Conservation (phyloP, 2,797 vertebrate species). For the Myotis daubentonii region DNA sequence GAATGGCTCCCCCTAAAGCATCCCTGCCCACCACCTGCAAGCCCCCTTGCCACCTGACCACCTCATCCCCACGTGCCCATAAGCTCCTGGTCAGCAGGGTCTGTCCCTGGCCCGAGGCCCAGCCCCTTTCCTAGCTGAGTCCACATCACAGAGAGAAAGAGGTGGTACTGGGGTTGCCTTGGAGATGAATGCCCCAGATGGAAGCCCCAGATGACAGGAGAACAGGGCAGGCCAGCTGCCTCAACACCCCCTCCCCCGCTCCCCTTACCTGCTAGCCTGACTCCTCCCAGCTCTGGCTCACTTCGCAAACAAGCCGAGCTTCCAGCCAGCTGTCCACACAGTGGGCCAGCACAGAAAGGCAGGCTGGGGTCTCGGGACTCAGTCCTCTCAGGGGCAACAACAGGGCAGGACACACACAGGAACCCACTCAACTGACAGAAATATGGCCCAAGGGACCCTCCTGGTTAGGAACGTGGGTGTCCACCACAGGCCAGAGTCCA, state of each 20-base stretch:
- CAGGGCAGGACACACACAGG: neutral
- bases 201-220: rapidly evolving
- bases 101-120: neutral
- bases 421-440: neutral
- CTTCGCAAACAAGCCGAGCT: neutral
- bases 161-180: rapidly evolving
- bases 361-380: neutral
- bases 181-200: neutral
- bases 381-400: neutral
- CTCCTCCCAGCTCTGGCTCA: neutral
- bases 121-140: neutral
- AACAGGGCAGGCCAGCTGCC: neutral
- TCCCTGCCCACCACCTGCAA: neutral
- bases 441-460: neutral
- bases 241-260: too few species aligned
- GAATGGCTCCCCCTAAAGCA: neutral
- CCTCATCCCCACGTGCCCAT: neutral
- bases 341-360: neutral
- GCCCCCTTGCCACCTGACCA: neutral
- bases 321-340: neutral
- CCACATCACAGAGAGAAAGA: neutral
- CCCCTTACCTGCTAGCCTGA: neutral
- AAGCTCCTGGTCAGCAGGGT: neutral
- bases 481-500: neutral
- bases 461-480: neutral